Conservation (phyloP, 2,797 vertebrate species). For the Cichlasoma orientale region DNA sequence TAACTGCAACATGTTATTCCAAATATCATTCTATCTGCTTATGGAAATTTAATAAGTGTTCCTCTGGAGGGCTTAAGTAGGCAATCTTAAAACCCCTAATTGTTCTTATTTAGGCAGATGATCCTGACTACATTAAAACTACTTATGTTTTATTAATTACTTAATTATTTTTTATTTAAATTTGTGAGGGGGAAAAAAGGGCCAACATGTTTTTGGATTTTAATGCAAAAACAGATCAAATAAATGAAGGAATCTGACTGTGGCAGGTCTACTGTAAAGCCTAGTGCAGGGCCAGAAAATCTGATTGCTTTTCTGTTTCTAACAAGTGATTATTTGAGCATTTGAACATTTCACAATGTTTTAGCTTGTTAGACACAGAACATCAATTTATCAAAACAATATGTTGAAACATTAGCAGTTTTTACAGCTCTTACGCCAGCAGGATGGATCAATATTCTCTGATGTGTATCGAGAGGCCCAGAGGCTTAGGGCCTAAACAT, state of each 20-base stretch:
- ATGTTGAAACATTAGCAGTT: background rate
- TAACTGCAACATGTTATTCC: background rate
- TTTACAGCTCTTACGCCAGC: constrained; percentile 3
- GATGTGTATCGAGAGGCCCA: constrained; percentile 22
- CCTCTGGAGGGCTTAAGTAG: background rate
- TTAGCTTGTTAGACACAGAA: background rate
- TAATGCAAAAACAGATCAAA: background rate
- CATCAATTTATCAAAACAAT: background rate
- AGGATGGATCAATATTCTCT: constrained; percentile 37
- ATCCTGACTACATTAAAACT: background rate
- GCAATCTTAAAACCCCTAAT: background rate
- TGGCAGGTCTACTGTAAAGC: background rate
- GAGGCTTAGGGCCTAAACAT: constrained; percentile 28
- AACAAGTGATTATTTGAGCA: background rate
- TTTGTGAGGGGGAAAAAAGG: background rate
- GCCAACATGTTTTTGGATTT: background rate
- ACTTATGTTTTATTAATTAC: background rate
- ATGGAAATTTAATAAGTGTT: background rate
- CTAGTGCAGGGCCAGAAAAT: background rate
- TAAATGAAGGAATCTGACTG: background rate
- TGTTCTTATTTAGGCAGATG: background rate
- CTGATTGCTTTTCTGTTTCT: background rate
- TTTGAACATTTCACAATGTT: background rate
- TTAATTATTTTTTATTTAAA: background rate
- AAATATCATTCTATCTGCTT: background rate